These are phyloP conservation scores for Acipenser oxyrinchus DNA, from an alignment of 2,797 vertebrate species.

Conservation along the genomic window DNA sequence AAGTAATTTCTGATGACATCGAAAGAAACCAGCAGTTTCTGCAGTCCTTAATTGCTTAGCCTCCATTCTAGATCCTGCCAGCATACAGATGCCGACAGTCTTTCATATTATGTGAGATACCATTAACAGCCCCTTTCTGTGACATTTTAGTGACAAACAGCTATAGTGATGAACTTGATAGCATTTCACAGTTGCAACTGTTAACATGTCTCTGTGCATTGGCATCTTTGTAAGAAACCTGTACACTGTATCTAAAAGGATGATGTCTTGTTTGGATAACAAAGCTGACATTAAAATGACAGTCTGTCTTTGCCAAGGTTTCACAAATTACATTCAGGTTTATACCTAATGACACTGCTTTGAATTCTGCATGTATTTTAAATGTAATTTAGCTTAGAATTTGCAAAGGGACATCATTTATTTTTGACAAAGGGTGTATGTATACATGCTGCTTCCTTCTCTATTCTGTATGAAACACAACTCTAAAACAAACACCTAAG, in stretches of 20 bases:
- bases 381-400: constrained; percentile 77
- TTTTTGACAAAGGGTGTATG: constrained; percentile 38
- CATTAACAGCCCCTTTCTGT: constrained; percentile 82
- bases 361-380: constrained; percentile 83
- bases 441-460: constrained; percentile 44
- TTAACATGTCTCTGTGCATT: constrained; percentile 66
- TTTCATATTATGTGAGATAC: constrained; percentile 67
- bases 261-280: constrained; percentile 81
- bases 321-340: constrained; percentile 83
- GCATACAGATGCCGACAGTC: constrained; percentile 78
- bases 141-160: constrained; percentile 87
- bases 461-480: constrained; percentile 31
- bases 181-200: constrained; percentile 75
- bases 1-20: constrained; percentile 62
- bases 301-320: constrained; percentile 88
- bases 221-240: constrained; percentile 65
- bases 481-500: constrained; percentile 45
- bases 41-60: constrained; percentile 61
- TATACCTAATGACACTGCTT: constrained; percentile 81
- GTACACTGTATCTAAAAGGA: constrained; percentile 65
- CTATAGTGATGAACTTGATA: constrained; percentile 79
- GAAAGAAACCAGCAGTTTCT: constrained; percentile 48
- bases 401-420: constrained; percentile 25
- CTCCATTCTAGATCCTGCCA: constrained; percentile 56
- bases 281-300: constrained; percentile 83